phyloP scores from a whole-genome alignment of 2,888 invertebrate species.

The Plagodis dolabraria region DNA sequence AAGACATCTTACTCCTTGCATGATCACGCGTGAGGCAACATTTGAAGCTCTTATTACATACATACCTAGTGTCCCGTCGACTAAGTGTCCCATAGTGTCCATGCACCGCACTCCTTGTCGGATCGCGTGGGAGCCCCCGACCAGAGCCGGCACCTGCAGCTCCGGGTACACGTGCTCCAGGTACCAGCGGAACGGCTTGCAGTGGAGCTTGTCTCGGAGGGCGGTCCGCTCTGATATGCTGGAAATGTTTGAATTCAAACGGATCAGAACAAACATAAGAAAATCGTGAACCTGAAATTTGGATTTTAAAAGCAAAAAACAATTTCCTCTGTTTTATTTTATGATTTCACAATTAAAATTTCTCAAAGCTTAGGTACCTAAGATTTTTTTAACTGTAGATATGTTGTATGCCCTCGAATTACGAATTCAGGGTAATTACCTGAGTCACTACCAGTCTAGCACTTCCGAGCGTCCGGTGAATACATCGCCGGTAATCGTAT shows the following conservation, averaged over 20 bases:
- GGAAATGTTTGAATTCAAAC: slow-evolving; percentile 31
- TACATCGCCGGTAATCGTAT: no score
- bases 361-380: no score
- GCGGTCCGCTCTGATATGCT: slow-evolving; percentile 94
- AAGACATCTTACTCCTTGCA: not conserved
- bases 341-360: no score
- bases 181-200: slow-evolving; percentile 98
- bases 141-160: slow-evolving; percentile 88
- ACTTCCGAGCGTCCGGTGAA: no score
- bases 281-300: not conserved
- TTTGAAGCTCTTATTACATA: slow-evolving; percentile 22
- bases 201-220: slow-evolving; percentile 91
- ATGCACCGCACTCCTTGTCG: slow-evolving; percentile 94
- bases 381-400: no score
- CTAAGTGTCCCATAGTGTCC: slow-evolving; percentile 96
- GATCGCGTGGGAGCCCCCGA: slow-evolving; percentile 87
- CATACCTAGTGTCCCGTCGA: slow-evolving; percentile 92
- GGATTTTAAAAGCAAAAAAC: no score
- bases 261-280: not conserved
- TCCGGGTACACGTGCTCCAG: slow-evolving; percentile 97
- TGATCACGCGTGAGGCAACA: not conserved
- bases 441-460: no score
- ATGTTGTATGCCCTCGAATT: no score
- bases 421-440: no score
- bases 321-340: no score